Evolutionary conservation across 2,888 invertebrate genomes (phyloP).

Genomic region (Arrhopalites spinosus): DNA sequence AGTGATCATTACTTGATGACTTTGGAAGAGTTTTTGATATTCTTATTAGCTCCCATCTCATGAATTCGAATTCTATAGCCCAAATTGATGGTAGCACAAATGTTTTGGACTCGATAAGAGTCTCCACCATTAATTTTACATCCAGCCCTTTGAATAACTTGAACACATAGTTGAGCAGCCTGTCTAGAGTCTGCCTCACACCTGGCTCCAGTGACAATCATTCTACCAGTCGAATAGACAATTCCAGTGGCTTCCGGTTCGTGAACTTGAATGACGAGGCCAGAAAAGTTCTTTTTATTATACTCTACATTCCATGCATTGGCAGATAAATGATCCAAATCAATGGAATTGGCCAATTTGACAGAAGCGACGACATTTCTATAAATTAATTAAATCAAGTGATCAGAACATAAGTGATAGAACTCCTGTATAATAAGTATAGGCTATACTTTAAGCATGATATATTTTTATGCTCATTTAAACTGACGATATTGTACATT

Average conservation of each 20-base stretch:
- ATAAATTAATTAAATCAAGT: no score
- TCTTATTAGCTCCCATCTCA: constrained; percentile 59
- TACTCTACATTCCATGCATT: constrained; percentile 66
- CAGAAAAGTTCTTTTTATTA: constrained; percentile 67
- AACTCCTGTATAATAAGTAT: no score
- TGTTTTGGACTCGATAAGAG: constrained; percentile 67
- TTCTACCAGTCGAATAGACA: constrained; percentile 66
- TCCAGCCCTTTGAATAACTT: constrained; percentile 66
- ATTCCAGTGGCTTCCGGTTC: constrained; percentile 66
- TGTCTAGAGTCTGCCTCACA: constrained; percentile 64
- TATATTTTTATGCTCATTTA: no score
- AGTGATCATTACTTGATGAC: constrained; percentile 33
- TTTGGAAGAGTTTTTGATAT: constrained; percentile 1
- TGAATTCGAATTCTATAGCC: constrained; percentile 67
- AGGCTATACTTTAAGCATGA: no score
- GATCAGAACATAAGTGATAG: no score
- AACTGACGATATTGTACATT: no score
- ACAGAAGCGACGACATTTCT: constrained; percentile 64
- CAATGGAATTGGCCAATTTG: constrained; percentile 62
- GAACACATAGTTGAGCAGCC: constrained; percentile 66
- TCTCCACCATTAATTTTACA: no score
- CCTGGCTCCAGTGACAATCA: constrained; percentile 68
- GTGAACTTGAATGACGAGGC: constrained; percentile 67
- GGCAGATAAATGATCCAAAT: constrained; percentile 64
- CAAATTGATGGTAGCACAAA: constrained; percentile 68